A percentile compares a stretch with the other conserved stretches of the same genome.
These are phyloP conservation scores for Crypturellus undulatus DNA, from an alignment of 2,113 vertebrate species.

Conservation along the genomic window DNA sequence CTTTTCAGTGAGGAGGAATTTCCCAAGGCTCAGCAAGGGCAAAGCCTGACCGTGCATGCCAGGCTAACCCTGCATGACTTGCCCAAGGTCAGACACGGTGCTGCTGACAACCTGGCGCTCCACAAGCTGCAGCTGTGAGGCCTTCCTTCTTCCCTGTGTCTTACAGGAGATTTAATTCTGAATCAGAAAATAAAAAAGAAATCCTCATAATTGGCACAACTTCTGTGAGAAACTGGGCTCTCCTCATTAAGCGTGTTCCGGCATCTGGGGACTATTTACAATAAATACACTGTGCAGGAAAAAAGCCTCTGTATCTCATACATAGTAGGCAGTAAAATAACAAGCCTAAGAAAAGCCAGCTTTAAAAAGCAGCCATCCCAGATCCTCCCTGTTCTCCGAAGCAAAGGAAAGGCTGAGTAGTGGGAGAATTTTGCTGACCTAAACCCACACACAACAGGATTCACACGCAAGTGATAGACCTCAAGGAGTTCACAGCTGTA, in stretches of 20 bases:
- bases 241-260: slow-evolving; percentile 1
- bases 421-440: neutral
- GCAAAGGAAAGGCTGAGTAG: neutral
- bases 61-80: neutral
- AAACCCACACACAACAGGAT: neutral
- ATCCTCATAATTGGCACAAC: slow-evolving; percentile 32
- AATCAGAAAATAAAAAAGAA: neutral
- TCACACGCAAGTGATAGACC: neutral
- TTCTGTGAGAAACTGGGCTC: slow-evolving; percentile 25
- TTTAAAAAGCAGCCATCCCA: neutral
- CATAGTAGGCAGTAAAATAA: neutral
- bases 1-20: neutral
- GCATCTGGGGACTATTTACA: neutral
- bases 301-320: slow-evolving; percentile 15
- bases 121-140: neutral
- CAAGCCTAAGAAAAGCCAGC: neutral
- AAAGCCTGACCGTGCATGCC: accelerated
- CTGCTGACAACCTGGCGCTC: neutral
- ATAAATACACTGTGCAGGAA: neutral
- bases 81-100: neutral
- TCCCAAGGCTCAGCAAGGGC: neutral
- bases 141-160: neutral
- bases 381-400: no score
- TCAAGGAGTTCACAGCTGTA: neutral
- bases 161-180: slow-evolving; percentile 26